Evolutionary conservation across 2,113 vertebrate genomes (phyloP), one percentile per base, ranked within the genome.

Genomic region (Manacus vitellinus): DNA sequence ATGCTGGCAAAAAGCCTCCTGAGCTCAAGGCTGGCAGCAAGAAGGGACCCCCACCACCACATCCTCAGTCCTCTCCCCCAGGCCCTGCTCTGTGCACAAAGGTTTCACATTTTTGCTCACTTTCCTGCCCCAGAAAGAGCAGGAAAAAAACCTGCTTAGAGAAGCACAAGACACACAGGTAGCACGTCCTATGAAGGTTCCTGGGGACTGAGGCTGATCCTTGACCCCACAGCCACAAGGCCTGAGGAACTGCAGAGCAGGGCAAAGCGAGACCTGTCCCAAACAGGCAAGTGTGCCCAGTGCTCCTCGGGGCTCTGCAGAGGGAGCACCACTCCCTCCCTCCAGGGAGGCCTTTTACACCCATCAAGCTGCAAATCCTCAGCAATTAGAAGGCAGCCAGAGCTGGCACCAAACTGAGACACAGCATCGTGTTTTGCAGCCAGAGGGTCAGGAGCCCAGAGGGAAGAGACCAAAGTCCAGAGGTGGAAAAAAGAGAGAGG

Each of bases 141-240:
- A 54, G n/a, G 24, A 12, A 33, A 4, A 41, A n/a, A 41, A 52
- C 3, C 13, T 7, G 41, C 39, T 21, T 4, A 17, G n/a, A 58
- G 22, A 66, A 66, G n/a, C 8, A 9, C 0, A 0, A 62, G 43
- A 15, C 7, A 15, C 1, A 1, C 0, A 1, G 62, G 31, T 1
- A 70, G n/a, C 24, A 14, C 0, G 0, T 39, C 6, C 63, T 23
- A 8, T 3, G 16, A 22, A 8, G 47, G 47, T 11, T 70, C 37
- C 47, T 39, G 1, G 0, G 24, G 23, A 39, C 4, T 47, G n/a
- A 17, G 12, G 56, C 39, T 52, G 61, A 44, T 49, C 52, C n/a
- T 30, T 21, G 27, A 24, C 31, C 55, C 59, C 44, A 13, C 7
- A 19, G 31, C 10, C 44, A 6, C 16, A 10, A 17, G 49, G 10